Evolutionary conservation across 2,888 invertebrate genomes (phyloP).

Genomic region (Anorthoa munda): DNA sequence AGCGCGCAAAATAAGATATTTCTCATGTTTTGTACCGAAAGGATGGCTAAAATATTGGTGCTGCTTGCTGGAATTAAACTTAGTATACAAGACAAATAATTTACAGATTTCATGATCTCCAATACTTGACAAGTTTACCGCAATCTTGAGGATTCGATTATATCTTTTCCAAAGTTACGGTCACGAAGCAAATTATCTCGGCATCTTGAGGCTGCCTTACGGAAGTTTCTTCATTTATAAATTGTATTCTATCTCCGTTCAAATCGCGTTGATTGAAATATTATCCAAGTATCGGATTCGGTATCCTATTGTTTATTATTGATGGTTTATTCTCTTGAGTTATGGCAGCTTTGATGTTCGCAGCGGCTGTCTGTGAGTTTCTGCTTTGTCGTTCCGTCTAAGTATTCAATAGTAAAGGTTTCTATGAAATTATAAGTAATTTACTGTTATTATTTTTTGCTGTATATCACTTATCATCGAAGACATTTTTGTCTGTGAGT

Average conservation of each 20-base stretch:
- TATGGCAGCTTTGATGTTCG: slow-evolving; percentile 7
- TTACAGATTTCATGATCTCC: slow-evolving; percentile 6
- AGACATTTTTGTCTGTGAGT: neutral
- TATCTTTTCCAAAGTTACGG: slow-evolving; percentile 50
- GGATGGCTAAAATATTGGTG: neutral
- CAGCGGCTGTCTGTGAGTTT: neutral
- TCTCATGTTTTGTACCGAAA: neutral
- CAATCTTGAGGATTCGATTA: slow-evolving; percentile 43
- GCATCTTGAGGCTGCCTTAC: slow-evolving; percentile 46
- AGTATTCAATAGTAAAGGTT: neutral
- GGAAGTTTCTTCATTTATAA: slow-evolving; percentile 55
- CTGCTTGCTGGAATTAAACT: slow-evolving; percentile 4
- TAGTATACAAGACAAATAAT: slow-evolving; percentile 1
- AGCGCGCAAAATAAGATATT: neutral
- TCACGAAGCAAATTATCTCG: slow-evolving; percentile 60
- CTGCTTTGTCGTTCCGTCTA: neutral
- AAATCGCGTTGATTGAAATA: slow-evolving; percentile 55
- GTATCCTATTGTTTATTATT: slow-evolving; percentile 38
- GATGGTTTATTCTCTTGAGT: slow-evolving; percentile 14
- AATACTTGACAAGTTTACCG: slow-evolving; percentile 36
- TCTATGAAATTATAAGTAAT: neutral
- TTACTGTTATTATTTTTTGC: neutral
- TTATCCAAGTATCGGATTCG: slow-evolving; percentile 31
- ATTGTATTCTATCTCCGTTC: slow-evolving; percentile 50
- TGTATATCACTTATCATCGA: neutral